A percentile compares a stretch with the other conserved stretches of the same genome.
Evolutionary conservation across 2,113 vertebrate species (phyloP).

Genomic region (Orycteropus afer): DNA sequence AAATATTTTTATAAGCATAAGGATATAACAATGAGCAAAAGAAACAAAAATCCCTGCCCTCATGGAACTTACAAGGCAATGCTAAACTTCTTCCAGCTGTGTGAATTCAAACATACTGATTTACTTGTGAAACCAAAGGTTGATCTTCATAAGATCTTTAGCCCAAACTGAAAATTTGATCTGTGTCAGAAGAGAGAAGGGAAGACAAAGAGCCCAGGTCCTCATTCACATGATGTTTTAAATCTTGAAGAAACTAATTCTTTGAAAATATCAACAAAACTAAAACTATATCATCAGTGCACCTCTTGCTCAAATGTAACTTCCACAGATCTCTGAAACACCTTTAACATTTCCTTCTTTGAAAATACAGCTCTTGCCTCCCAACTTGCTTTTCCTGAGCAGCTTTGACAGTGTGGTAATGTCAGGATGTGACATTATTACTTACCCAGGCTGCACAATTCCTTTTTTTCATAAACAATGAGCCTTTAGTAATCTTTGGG

Average conservation of each 20-base stretch:
- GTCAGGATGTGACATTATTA: conserved; percentile 36
- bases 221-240: not conserved
- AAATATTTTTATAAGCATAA: not conserved
- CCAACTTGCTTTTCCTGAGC: not conserved
- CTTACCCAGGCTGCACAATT: not conserved
- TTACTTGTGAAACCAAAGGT: not conserved
- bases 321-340: not conserved
- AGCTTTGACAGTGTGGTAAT: conserved; percentile 16
- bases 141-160: not conserved
- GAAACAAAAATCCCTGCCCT: not conserved
- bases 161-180: not conserved
- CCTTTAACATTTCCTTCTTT: conserved; percentile 43
- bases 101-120: not conserved
- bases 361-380: conserved; percentile 13
- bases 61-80: not conserved
- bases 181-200: not conserved
- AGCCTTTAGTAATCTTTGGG: not conserved
- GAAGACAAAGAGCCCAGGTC: not conserved
- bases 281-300: not conserved
- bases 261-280: not conserved
- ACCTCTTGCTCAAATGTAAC: not conserved
- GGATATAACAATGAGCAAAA: not conserved
- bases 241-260: not conserved
- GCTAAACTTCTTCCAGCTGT: not conserved
- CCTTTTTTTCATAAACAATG: not conserved